Base-by-base conservation (phyloP, 2,888 invertebrate genomes). In the Vannuccia rotundouncinata region DNA sequence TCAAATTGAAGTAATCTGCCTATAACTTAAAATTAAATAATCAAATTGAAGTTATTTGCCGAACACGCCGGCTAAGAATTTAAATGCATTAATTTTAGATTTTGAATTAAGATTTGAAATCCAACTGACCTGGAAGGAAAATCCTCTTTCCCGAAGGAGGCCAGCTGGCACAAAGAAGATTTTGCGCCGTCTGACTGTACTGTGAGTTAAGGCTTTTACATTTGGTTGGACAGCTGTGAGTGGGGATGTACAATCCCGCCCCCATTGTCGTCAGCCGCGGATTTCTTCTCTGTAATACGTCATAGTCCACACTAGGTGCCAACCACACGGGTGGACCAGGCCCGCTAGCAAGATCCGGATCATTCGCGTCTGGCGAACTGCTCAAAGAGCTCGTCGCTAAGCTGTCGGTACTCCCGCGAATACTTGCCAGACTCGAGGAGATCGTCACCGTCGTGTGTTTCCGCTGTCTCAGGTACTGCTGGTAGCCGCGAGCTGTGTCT, bases 121-220 rank as follows among this genome's bases (percentile, higher is more conserved):
- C n/a, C n/a, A n/a, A n/a, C n/a, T n/a, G n/a, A 78, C 78, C 78
- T 28, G 29, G 25, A 27, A 59, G 27, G 29, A 27, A 77, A 10
- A 78, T 25, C 29, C 78, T 59, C 29, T 59, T 73, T 1, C 83
- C 83, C 27, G 80, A 45, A 29, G 83, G 81, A 29, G 83, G 83
- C 83, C 83, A 83, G 10, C 82, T 80, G 66, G 83, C 74, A 59
- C 82, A 82, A 0, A 82, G 45, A 1, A 80, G 80, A 22, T 45
- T 45, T 29, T 31, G 17, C 30, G 78, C 27, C 25, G 31, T 31
- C 1, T 59, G 1, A 80, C 78, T 80, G 22, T 45, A 28, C 59
- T 80, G 80, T 59, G 80, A 80, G 28, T 79, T 31, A 17, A 80
- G 79, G 30, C 80, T 80, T 27, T 80, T 80, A 29, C 45, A 59